Conservation (phyloP, 2,797 vertebrate species). For the Mallotus villosus region DNA sequence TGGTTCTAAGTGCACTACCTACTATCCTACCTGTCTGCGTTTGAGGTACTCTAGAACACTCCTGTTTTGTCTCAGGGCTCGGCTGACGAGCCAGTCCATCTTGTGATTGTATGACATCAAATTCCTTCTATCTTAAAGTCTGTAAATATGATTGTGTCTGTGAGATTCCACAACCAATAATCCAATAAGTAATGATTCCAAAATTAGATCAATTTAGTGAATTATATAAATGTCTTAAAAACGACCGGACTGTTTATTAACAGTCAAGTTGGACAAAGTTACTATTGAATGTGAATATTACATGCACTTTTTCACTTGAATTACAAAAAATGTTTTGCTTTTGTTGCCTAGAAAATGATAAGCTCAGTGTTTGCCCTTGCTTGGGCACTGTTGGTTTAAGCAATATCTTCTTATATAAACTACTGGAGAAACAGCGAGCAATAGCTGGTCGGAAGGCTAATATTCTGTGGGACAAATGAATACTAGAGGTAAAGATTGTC, state of each 20-base stretch:
- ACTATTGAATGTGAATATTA: conserved; percentile 60
- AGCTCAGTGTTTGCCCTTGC: conserved; percentile 27
- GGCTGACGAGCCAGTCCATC: conserved; percentile 26
- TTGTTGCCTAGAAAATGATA: conserved; percentile 38
- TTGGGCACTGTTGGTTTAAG: conserved; percentile 46
- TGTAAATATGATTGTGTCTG: conserved; percentile 56
- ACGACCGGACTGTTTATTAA: conserved; percentile 41
- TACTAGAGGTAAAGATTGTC: conserved; percentile 27
- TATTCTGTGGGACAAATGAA: conserved; percentile 24
- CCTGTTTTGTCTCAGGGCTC: conserved; percentile 23
- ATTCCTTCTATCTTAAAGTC: conserved; percentile 31
- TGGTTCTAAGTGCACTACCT: conserved; percentile 17
- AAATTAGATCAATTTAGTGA: conserved; percentile 46
- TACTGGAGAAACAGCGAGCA: conserved; percentile 22
- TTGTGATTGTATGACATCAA: conserved; percentile 26
- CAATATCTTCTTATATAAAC: conserved; percentile 48
- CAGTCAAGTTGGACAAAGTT: conserved; percentile 48
- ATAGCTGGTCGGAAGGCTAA: conserved; percentile 29
- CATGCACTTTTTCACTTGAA: conserved; percentile 57
- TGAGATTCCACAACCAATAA: conserved; percentile 29
- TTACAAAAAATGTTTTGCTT: conserved; percentile 30
- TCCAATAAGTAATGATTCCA: conserved; percentile 39
- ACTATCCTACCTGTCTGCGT: conserved; percentile 19
- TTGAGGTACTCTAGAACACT: conserved; percentile 27
- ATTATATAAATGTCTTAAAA: conserved; percentile 55